A percentile compares a stretch with the other conserved stretches of the same genome.
phyloP scores from a whole-genome alignment of 1,140 invertebrate species.

The Sminthurinus signatus region DNA sequence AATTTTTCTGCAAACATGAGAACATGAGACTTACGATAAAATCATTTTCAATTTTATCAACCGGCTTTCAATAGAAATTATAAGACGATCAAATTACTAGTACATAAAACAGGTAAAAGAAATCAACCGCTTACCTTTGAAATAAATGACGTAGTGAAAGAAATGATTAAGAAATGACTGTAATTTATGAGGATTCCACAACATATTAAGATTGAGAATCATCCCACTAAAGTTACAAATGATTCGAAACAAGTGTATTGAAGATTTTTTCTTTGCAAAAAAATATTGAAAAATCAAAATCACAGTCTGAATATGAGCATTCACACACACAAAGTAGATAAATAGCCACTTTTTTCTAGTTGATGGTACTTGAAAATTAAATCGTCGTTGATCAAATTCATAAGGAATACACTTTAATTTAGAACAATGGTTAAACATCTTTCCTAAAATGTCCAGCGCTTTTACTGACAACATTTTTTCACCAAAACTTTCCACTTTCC shows the following conservation, averaged over 20 bases:
- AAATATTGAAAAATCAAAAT: neutral
- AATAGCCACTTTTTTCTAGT: too few relatives aligned
- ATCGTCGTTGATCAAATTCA: too few relatives aligned
- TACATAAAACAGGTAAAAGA: neutral
- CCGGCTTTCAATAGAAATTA: neutral
- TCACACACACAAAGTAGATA: constrained; percentile 1
- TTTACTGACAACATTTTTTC: too few relatives aligned
- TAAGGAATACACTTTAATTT: too few relatives aligned
- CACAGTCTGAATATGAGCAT: neutral
- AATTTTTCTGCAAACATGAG: too few relatives aligned
- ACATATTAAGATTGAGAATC: neutral
- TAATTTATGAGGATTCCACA: neutral
- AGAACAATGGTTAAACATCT: too few relatives aligned
- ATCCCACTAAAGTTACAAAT: neutral
- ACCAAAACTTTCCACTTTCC: too few relatives aligned
- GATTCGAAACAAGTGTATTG: neutral
- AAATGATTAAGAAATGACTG: neutral
- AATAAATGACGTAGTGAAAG: neutral
- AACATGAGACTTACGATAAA: too few relatives aligned
- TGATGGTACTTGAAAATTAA: too few relatives aligned
- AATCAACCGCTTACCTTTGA: neutral
- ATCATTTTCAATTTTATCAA: too few relatives aligned
- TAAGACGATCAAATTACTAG: neutral
- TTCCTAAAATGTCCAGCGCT: too few relatives aligned
- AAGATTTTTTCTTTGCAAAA: neutral